A percentile compares a stretch with the other conserved stretches of the same genome.
Conservation (phyloP, 2,888 invertebrate species). For the Latrodectus hesperus region DNA sequence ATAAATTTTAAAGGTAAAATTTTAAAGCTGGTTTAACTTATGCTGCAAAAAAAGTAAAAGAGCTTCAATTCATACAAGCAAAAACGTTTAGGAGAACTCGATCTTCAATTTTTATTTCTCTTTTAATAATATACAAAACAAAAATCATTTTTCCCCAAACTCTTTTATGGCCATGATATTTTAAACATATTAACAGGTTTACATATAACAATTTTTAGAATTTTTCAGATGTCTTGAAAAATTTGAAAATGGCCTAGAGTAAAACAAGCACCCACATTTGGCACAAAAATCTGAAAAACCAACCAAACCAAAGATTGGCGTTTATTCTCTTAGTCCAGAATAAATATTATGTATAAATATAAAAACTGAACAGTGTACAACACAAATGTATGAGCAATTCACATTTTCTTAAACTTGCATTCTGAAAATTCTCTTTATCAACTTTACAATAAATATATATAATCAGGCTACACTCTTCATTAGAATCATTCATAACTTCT, state of each 20-base stretch:
- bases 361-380: constrained; percentile 28
- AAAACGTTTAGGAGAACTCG: too few species aligned
- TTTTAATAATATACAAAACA: constrained; percentile 43
- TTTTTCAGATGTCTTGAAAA: constrained; percentile 16
- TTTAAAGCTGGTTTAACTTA: too few species aligned
- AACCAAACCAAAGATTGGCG: too few species aligned
- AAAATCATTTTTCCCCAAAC: constrained; percentile 24
- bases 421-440: too few species aligned
- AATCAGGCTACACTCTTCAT: background rate
- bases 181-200: constrained; percentile 34
- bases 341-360: constrained; percentile 12
- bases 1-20: too few species aligned
- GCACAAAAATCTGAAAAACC: constrained; percentile 37
- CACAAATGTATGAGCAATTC: constrained; percentile 41
- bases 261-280: constrained; percentile 56
- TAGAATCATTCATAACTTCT: constrained; percentile 36
- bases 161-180: constrained; percentile 6
- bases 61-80: too few species aligned
- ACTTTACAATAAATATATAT: background rate
- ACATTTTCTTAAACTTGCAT: constrained; percentile 3
- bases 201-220: constrained; percentile 12
- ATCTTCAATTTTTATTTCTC: background rate
- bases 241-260: constrained; percentile 22
- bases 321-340: too few species aligned
- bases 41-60: too few species aligned